phyloP scores from a whole-genome alignment of 2,888 invertebrate genomes.

The Cephus pygmeus region DNA sequence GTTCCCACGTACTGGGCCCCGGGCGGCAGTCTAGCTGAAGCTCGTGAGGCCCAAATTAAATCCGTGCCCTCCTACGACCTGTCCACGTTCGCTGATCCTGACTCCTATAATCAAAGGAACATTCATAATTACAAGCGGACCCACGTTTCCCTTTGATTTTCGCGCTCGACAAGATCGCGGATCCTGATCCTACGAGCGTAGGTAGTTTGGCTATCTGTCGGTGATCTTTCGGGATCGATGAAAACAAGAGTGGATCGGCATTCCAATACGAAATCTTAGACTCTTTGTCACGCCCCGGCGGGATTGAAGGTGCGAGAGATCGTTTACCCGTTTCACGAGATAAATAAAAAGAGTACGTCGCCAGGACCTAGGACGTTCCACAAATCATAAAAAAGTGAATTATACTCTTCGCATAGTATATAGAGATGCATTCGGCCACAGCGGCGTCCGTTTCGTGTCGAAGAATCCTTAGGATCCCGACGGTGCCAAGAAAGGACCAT shows the following conservation, averaged over 20 bases:
- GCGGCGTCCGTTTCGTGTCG: slow-evolving; percentile 16
- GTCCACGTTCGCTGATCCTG: slow-evolving; percentile 28
- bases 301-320: not conserved
- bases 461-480: slow-evolving; percentile 9
- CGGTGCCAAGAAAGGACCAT: slow-evolving; percentile 15
- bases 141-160: not conserved
- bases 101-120: slow-evolving; percentile 58
- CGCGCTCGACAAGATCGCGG: not conserved
- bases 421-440: slow-evolving; percentile 6
- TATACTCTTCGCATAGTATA: slow-evolving; percentile 42
- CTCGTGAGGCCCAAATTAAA: slow-evolving; percentile 59
- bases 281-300: slow-evolving; percentile 21
- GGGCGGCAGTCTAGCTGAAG: slow-evolving; percentile 56
- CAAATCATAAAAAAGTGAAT: slow-evolving; percentile 60
- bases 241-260: not conserved
- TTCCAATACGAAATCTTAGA: slow-evolving; percentile 10
- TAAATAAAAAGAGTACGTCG: slow-evolving; percentile 23
- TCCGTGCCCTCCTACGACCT: not conserved
- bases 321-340: slow-evolving; percentile 1
- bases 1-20: slow-evolving; percentile 62
- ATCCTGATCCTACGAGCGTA: not conserved
- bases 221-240: not conserved
- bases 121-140: slow-evolving; percentile 53
- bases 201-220: not conserved
- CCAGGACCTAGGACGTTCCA: slow-evolving; percentile 46